phyloP scores from a whole-genome alignment of 2,797 vertebrate species.

The Lates japonicus region DNA sequence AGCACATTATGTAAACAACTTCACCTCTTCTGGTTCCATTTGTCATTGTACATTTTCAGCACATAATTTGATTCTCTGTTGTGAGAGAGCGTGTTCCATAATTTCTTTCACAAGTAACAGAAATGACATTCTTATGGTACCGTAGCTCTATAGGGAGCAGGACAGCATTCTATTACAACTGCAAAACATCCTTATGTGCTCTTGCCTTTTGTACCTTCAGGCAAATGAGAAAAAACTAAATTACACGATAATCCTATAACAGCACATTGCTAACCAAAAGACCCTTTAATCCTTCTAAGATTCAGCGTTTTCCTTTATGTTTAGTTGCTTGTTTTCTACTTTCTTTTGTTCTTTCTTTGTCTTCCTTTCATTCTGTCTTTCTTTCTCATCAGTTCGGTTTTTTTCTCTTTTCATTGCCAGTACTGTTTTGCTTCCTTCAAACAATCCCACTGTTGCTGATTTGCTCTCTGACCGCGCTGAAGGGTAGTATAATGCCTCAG shows the following conservation, averaged over 20 bases:
- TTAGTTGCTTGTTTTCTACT: not conserved
- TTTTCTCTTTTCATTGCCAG: constrained; percentile 11
- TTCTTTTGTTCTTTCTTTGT: not conserved
- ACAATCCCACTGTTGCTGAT: constrained; percentile 12
- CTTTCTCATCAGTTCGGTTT: not conserved
- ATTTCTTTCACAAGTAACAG: constrained; percentile 35
- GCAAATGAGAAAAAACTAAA: constrained; percentile 21
- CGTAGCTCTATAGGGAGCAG: constrained; percentile 14
- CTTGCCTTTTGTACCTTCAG: constrained; percentile 41
- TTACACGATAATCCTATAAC: constrained; percentile 37
- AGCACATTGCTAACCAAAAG: constrained; percentile 16
- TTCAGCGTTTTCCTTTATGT: not conserved
- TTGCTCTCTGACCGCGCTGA: constrained; percentile 44
- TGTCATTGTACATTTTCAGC: constrained; percentile 62
- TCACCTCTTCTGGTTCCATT: constrained; percentile 63
- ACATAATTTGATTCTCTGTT: constrained; percentile 49
- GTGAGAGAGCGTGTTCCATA: constrained; percentile 24
- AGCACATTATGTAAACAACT: constrained; percentile 58
- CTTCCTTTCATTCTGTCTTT: not conserved
- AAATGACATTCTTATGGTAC: constrained; percentile 35
- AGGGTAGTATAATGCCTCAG: constrained; percentile 20
- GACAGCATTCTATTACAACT: constrained; percentile 9
- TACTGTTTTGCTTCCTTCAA: constrained; percentile 9
- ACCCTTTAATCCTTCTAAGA: not conserved
- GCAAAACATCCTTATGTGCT: constrained; percentile 10